These are phyloP conservation scores for Mesocricetus auratus DNA, from an alignment of 2,113 vertebrate genomes.

Conservation along the genomic window DNA sequence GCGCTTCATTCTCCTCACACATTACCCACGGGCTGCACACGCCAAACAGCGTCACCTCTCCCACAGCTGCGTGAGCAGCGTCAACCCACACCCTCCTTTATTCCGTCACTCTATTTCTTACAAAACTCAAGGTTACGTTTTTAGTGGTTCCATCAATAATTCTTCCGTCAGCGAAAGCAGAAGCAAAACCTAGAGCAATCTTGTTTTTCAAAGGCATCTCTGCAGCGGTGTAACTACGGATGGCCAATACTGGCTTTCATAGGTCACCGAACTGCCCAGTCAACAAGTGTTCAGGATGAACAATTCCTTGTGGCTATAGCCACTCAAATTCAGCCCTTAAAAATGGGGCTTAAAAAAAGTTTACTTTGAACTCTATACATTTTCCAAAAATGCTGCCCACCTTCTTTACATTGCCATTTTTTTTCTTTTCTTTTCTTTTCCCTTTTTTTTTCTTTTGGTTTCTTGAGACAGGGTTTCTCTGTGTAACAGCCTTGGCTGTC, in stretches of 20 bases:
- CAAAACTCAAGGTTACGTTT: slow-evolving; percentile 37
- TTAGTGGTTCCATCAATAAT: background rate
- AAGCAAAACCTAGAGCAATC: background rate
- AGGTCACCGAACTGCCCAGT: background rate
- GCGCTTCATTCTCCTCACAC: background rate
- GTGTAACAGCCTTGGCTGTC: background rate
- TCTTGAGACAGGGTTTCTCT: background rate
- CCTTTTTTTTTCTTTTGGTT: background rate
- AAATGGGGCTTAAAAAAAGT: background rate
- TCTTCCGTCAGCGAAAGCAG: background rate
- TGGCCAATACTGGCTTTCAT: background rate
- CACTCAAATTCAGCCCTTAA: background rate
- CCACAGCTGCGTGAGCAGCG: background rate
- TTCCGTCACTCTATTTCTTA: background rate
- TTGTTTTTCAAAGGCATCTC: background rate
- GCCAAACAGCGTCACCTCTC: background rate
- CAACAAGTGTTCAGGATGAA: background rate
- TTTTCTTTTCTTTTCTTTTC: background rate
- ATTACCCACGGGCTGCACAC: background rate
- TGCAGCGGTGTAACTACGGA: background rate
- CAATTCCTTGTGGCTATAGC: background rate
- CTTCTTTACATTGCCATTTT: background rate
- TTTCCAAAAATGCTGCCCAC: slow-evolving; percentile 47
- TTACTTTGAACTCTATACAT: slow-evolving; percentile 55
- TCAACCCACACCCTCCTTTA: background rate